Base-by-base conservation (phyloP, 2,797 vertebrate genomes). In the Gallirallus australis region DNA sequence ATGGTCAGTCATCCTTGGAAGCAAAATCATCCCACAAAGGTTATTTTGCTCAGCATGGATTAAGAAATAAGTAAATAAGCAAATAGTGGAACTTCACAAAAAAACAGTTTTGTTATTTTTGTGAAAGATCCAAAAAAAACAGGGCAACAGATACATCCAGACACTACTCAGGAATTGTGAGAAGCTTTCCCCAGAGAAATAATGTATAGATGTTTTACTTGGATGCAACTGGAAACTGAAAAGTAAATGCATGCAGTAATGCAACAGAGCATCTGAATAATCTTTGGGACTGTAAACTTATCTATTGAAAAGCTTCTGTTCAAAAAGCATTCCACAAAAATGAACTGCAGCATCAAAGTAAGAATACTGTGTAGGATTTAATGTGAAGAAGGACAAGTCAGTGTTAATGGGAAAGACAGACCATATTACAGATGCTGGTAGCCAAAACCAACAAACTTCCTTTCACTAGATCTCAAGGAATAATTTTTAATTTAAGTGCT, bases 401-500 rank as follows among this genome's bases (percentile, higher is more conserved):
- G 54, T 47, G 25, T 57, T 90, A 93, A 84, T 61, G 71, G 53
- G n/a, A 75, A 75, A 82, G 65, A 90, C 54, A 33, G 28, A 63
- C 54, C 2, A 1, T 56, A 35, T 37, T 64, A 47, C 16, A 50
- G 56, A 59, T 73, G 23, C 24, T 53, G 12, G 45, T 45, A 89
- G 91, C 85, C 93, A 95, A 96, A 90, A 91, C 28, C 66, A 94
- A 93, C 82, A 94, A 70, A 53, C 45, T 86, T 86, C 28, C 85
- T 96, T 95, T 91, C 91, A 93, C 56, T 90, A 86, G 66, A 70
- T 90, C 88, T 88, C 87, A 92, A 91, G 91, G 50, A 89, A 72
- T 87, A 93, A 91, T 89, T 93, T 95, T 92, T 70, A 82, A 89
- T 89, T 86, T 84, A 94, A 76, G 63, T 73, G 66, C 31, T 68